Conservation (phyloP, 1,140 invertebrate genomes). For the Melipona quadrifasciata region DNA sequence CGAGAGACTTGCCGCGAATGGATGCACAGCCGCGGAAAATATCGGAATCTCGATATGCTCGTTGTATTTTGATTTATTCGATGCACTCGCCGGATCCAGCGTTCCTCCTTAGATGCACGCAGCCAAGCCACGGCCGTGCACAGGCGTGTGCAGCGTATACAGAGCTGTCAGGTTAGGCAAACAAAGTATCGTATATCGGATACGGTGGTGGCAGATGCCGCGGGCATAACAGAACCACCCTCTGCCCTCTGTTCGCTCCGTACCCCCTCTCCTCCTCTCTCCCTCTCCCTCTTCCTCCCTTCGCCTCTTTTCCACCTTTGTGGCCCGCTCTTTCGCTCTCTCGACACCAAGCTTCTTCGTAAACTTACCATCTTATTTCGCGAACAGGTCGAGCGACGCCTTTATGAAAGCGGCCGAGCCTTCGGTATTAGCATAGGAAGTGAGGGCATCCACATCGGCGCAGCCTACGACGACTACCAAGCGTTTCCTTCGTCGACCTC, state of each 20-base stretch:
- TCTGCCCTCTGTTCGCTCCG: slow-evolving; percentile 1
- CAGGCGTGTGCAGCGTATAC: slow-evolving; percentile 22
- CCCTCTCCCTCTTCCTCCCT: not conserved
- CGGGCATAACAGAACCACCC: slow-evolving; percentile 66
- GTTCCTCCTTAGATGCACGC: slow-evolving; percentile 17
- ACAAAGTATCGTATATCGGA: slow-evolving; percentile 74
- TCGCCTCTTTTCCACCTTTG: not conserved
- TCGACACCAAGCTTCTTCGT: slow-evolving; percentile 20
- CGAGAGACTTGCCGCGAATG: slow-evolving; percentile 14
- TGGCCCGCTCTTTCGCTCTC: slow-evolving; percentile 1
- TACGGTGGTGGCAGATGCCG: slow-evolving; percentile 72
- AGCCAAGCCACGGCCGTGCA: slow-evolving; percentile 9
- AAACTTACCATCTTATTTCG: slow-evolving; percentile 67
- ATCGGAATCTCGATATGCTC: slow-evolving; percentile 28
- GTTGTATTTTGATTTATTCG: slow-evolving; percentile 75
- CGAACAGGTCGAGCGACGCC: slow-evolving; percentile 52
- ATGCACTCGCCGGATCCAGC: slow-evolving; percentile 57
- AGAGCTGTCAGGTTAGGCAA: slow-evolving; percentile 53
- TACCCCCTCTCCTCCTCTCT: too few species aligned
- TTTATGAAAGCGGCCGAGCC: slow-evolving; percentile 67
- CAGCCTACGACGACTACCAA: not conserved
- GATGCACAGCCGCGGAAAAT: slow-evolving; percentile 23
- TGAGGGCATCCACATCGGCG: slow-evolving; percentile 37
- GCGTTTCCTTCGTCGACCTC: not conserved
- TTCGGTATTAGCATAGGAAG: slow-evolving; percentile 64